These are phyloP conservation scores for Sinocyclocheilus rhinocerous DNA, from an alignment of 2,113 vertebrate species.

Conservation along the genomic window DNA sequence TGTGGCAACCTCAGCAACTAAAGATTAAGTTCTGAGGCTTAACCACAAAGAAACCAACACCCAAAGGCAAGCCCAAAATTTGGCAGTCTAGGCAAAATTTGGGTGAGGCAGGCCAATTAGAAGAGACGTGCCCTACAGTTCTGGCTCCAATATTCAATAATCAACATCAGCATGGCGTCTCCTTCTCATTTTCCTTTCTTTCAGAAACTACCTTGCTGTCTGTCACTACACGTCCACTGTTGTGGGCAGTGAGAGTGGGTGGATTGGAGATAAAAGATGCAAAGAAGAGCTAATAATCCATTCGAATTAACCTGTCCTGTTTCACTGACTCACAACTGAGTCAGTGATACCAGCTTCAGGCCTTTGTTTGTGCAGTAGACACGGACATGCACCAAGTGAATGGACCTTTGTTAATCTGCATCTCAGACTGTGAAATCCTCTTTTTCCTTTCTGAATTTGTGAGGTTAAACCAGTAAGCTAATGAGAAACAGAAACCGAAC, in stretches of 20 bases:
- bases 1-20: background rate
- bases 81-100: background rate
- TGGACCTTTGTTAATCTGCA: constrained; percentile 13
- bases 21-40: background rate
- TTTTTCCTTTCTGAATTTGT: constrained; percentile 7
- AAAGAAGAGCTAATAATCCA: background rate
- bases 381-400: background rate
- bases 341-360: background rate
- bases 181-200: background rate
- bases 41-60: background rate
- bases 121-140: background rate
- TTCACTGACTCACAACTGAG: background rate
- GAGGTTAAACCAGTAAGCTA: background rate
- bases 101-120: background rate
- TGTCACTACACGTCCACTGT: constrained; percentile 9
- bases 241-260: background rate
- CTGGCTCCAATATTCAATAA: background rate
- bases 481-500: background rate
- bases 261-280: background rate
- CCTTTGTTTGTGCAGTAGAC: background rate
- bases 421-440: background rate
- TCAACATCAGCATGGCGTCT: background rate
- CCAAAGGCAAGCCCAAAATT: background rate
- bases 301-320: background rate
- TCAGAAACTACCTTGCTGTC: background rate